Evolutionary conservation across 2,113 vertebrate species (phyloP), one percentile per base, ranked within the genome.

Genomic region (Psittacus erithacus): DNA sequence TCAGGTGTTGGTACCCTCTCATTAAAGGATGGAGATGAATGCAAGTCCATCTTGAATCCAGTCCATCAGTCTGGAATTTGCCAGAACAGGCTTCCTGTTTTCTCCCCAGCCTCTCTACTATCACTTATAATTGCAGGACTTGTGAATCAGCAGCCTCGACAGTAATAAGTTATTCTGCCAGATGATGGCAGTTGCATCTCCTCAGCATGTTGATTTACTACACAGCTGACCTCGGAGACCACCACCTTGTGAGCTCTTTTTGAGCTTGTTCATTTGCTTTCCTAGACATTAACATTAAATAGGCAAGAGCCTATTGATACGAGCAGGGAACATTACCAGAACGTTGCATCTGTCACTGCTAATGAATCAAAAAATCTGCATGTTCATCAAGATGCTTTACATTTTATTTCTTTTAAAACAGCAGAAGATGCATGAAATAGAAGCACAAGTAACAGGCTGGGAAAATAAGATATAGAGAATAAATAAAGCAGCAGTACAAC

Each of bases 191-290:
- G 49, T 14, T 82, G 69, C 44, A 88, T 22, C 76, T 76, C 87
- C 79, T 84, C 88, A 50, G 65, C 64, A 16, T 4, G n/a, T 29
- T 38, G 33, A 87, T 93, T 93, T 86, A 81, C 53, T 69, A 10
- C 1, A 1, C 55, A 41, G 78, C 73, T 80, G 92, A 94, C 75
- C 91, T 74, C 5, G 1, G 82, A 82, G 44, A 95, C 75, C 70
- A 96, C 70, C 87, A 96, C 93, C 87, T 93, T 95, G 71, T 41
- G 71, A 90, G 75, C 75, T 82, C 87, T 90, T 93, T 76, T 49
- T 59, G 65, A 82, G 75, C 49, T 86, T 53, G 35, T 88, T 90
- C 85, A 74, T 0, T 53, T 84, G 50, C 73, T 70, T 89, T 91
- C 53, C 63, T 44, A 43, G 86, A 67, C 25, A 73, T 65, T 57